These are phyloP conservation scores for Mesoclemmys tuberculata DNA, from an alignment of 2,113 vertebrate species.

Conservation along the genomic window DNA sequence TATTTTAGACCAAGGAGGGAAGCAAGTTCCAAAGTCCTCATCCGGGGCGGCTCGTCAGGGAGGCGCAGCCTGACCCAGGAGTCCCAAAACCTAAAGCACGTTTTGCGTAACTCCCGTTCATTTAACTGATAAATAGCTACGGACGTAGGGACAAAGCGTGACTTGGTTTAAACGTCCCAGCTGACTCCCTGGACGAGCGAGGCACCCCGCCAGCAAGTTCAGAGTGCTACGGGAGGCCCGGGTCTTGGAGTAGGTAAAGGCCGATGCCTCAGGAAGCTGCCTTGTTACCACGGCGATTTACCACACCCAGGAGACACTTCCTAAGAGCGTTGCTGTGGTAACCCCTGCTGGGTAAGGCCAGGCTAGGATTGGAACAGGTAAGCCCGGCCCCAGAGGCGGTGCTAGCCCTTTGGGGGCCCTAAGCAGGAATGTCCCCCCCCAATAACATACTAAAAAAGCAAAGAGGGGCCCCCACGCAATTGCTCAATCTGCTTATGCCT, in stretches of 20 bases:
- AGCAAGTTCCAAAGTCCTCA: background rate
- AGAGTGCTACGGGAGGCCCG: background rate
- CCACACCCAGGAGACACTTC: background rate
- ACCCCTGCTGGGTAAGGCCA: background rate
- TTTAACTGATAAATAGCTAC: background rate
- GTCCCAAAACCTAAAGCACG: background rate
- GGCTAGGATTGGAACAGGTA: background rate
- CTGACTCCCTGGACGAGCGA: too few relatives aligned
- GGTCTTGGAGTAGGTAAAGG: background rate
- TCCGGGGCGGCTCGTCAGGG: background rate
- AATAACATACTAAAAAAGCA: too few relatives aligned
- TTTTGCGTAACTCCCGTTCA: background rate
- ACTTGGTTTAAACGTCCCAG: background rate
- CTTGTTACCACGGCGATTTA: background rate
- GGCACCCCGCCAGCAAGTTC: background rate
- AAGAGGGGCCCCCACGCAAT: too few relatives aligned
- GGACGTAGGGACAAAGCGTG: background rate
- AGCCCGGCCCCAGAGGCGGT: background rate
- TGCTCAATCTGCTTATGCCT: too few relatives aligned
- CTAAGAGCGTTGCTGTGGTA: background rate
- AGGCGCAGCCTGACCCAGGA: background rate
- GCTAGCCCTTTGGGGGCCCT: too few relatives aligned
- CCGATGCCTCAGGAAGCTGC: background rate
- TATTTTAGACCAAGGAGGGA: background rate
- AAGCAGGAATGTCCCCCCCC: too few relatives aligned